These are phyloP conservation scores for Hyperoodon ampullatus DNA, from an alignment of 2,113 vertebrate species.

Conservation along the genomic window DNA sequence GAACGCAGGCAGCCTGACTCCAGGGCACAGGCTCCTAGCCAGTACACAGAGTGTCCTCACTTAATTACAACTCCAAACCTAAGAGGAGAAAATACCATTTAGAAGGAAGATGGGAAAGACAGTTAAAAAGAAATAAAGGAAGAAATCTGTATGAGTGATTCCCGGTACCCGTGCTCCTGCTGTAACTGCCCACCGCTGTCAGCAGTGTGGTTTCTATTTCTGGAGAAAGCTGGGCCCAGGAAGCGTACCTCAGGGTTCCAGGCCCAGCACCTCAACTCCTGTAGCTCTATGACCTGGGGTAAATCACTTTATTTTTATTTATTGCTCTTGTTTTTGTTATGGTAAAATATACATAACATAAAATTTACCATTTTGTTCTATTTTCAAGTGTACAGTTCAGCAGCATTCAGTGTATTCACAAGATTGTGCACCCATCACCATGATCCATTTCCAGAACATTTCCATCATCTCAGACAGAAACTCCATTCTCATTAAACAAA, in stretches of 20 bases:
- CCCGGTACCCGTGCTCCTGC: fast-evolving
- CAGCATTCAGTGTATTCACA: fast-evolving
- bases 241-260: fast-evolving
- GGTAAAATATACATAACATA: too few species aligned
- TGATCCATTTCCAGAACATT: neutral
- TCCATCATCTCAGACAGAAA: neutral
- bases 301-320: neutral
- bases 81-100: neutral
- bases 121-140: neutral
- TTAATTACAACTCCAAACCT: neutral
- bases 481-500: too few species aligned
- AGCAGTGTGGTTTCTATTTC: fast-evolving
- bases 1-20: too few species aligned
- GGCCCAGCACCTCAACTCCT: neutral
- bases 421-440: fast-evolving
- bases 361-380: fast-evolving
- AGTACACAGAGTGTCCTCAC: neutral
- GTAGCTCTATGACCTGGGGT: neutral
- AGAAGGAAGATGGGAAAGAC: neutral
- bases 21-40: too few species aligned
- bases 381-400: neutral
- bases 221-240: neutral
- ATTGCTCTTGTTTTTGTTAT: neutral
- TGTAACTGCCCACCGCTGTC: fast-evolving
- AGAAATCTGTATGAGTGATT: fast-evolving